Percentiles rank a stretch among this genome's conserved stretches.
These are phyloP conservation scores for Xestia rhomboidea DNA, from an alignment of 2,888 invertebrate species.

Conservation along the genomic window DNA sequence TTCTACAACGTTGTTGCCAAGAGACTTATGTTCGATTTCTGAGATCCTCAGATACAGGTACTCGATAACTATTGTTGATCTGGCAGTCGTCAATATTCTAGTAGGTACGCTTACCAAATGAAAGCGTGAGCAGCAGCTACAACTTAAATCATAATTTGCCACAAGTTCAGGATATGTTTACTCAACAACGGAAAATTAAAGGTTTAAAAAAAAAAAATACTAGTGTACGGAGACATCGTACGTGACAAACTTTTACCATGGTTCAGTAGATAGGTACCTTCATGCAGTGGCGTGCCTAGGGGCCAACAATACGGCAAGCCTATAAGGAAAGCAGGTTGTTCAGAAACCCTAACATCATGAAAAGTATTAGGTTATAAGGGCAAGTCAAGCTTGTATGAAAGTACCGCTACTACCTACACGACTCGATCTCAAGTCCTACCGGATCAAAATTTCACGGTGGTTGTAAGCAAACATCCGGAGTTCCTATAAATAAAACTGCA, in stretches of 20 bases:
- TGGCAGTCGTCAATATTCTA: background rate
- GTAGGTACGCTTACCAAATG: background rate
- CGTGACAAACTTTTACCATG: background rate
- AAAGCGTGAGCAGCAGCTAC: background rate
- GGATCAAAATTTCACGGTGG: background rate
- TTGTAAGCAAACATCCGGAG: background rate
- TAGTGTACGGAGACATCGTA: background rate
- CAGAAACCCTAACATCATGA: no score
- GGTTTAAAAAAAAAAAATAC: background rate
- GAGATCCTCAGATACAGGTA: background rate
- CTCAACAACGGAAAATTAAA: no score
- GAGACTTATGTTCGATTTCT: background rate
- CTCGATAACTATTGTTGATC: background rate
- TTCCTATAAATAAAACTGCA: background rate
- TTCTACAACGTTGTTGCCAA: no score
- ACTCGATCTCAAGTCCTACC: no score
- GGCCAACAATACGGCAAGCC: no score
- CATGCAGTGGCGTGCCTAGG: no score
- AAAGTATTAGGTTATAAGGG: no score
- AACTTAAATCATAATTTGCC: background rate
- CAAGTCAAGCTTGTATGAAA: no score
- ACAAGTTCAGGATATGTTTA: no score
- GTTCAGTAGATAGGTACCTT: background rate
- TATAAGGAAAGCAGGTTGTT: no score
- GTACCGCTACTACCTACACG: no score